phyloP scores from a whole-genome alignment of 2,888 invertebrate genomes.

The Sussaba pulchella region DNA sequence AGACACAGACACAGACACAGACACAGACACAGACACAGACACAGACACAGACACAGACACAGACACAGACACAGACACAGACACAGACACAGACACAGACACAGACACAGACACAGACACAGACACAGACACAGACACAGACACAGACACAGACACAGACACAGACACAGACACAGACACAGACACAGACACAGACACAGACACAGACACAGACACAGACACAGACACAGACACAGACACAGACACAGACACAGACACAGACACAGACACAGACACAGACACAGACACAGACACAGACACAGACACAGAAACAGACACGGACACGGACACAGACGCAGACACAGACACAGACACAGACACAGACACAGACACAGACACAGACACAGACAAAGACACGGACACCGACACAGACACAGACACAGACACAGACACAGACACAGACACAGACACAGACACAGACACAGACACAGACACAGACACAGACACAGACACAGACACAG shows the following conservation, averaged over 20 bases:
- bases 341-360: not conserved
- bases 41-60: not conserved
- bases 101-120: not conserved
- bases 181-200: not conserved
- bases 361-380: not conserved
- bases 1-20: not conserved
- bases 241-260: not conserved
- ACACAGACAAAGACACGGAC: not conserved
- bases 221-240: not conserved
- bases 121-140: not conserved
- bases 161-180: not conserved
- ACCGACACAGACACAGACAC: not conserved
- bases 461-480: not conserved
- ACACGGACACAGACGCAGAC: no score
- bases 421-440: not conserved
- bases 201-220: not conserved
- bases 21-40: not conserved
- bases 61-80: not conserved
- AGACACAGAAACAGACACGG: no score
- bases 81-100: not conserved
- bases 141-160: not conserved
- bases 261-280: not conserved
- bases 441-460: not conserved
- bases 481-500: not conserved
- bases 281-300: not conserved